Evolutionary conservation across 2,113 vertebrate genomes (phyloP), one percentile per base, ranked within the genome.

Genomic region (Natator depressus): DNA sequence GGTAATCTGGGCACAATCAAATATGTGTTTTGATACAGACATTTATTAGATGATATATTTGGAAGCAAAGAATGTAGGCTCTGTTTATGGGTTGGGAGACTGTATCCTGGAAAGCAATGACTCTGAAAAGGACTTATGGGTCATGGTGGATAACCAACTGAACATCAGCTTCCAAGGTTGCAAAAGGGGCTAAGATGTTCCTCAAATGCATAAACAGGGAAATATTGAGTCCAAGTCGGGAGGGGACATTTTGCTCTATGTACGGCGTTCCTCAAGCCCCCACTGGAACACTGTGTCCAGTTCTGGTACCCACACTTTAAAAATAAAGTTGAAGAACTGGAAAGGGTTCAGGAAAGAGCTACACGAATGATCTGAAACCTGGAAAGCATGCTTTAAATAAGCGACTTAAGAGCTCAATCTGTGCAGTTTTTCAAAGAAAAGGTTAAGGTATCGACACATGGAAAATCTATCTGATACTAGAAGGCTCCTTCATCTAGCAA

Each of bases 401-500:
- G 31, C 94, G 84, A 89, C 14, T 76, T 80, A 38, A 85, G 47
- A 84, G 42, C 20, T 46, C 72, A 75, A 49, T 24, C n/a, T 72
- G 38, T 47, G 42, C 10, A 89, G 42, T 89, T 89, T 96, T 65
- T 62, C 16, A 72, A 50, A 94, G 89, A 29, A 75, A 87, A 83
- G 16, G 5, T 82, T 93, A 72, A 82, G 82, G 27, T 9, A 72
- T 88, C 57, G 79, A 22, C 65, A 84, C 81, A 87, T 47, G 29
- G 80, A 94, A 95, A 95, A 85, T 42, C 10, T 10, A 82, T 54
- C 42, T 42, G 86, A 87, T 9, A 93, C 19, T n/a, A 92, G 47
- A 54, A 94, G 90, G 3, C 6, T 3, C 35, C 75, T 62, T 82
- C 89, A 59, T 4, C 1, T 27, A 31, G 79, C 35, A 78, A 88